phyloP scores from a whole-genome alignment of 2,113 vertebrate genomes.

The Lynx canadensis region DNA sequence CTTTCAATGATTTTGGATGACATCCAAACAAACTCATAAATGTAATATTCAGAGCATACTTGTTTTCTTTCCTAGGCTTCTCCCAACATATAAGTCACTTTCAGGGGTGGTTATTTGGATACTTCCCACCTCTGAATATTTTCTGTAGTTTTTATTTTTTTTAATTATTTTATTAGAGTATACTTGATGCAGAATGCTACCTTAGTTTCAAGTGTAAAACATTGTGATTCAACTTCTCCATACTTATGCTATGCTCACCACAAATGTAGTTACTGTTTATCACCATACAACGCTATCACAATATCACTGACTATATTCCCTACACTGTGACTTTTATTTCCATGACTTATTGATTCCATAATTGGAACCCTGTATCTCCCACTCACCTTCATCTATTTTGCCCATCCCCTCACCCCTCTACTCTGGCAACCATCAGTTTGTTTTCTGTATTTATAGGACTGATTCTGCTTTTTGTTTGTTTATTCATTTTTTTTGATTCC shows the following conservation, averaged over 20 bases:
- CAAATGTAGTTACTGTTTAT: neutral
- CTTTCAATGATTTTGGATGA: conserved; percentile 70
- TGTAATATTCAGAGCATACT: conserved; percentile 7
- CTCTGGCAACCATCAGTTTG: neutral
- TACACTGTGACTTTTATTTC: neutral
- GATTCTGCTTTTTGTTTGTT: neutral
- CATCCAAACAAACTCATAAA: conserved; percentile 59
- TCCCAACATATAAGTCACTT: conserved; percentile 5
- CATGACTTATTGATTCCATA: neutral
- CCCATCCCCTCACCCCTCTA: neutral
- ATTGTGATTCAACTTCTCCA: neutral
- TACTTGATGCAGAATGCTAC: neutral
- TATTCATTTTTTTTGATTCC: neutral
- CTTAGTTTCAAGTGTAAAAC: neutral
- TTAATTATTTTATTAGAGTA: neutral
- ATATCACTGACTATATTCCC: neutral
- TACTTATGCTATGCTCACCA: neutral
- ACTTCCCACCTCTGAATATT: neutral
- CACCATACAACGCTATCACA: neutral
- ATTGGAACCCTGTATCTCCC: neutral
- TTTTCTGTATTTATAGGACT: neutral
- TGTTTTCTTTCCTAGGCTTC: neutral
- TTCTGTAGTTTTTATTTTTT: neutral
- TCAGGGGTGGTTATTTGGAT: neutral
- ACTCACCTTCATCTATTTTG: neutral